phyloP scores from a whole-genome alignment of 2,113 vertebrate species.

The Ammospiza nelsoni region DNA sequence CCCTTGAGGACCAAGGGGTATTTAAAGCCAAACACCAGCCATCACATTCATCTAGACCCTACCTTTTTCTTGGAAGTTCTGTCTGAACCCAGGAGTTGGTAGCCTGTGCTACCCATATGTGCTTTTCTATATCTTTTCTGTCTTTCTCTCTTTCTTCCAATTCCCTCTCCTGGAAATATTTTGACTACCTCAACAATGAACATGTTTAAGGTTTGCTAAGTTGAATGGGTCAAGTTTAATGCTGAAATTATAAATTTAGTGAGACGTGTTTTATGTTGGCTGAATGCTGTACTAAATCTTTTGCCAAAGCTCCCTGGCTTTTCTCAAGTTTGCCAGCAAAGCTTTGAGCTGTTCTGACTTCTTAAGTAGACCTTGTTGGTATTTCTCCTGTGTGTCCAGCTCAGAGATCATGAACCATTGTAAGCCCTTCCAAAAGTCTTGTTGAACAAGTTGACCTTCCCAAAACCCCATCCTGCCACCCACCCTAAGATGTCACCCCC shows the following conservation, averaged over 20 bases:
- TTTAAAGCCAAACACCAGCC: not conserved
- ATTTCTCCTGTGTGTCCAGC: not conserved
- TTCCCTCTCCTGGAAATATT: not conserved
- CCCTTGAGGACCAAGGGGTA: not conserved
- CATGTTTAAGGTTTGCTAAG: not conserved
- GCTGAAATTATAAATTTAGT: no score
- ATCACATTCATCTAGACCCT: rapidly evolving
- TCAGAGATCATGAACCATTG: not conserved
- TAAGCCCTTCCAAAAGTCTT: not conserved
- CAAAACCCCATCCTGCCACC: not conserved
- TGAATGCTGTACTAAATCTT: not conserved
- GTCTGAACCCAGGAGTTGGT: not conserved
- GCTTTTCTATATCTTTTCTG: not conserved
- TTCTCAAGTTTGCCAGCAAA: not conserved
- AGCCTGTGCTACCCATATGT: not conserved
- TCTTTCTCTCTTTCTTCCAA: not conserved
- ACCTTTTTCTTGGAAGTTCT: not conserved
- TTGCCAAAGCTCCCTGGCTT: not conserved
- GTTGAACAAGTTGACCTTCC: rapidly evolving
- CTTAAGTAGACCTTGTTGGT: no score
- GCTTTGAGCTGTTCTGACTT: not conserved
- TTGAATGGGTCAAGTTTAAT: not conserved
- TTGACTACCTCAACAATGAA: not conserved
- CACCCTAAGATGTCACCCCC: rapidly evolving
- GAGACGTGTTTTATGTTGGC: not conserved